Conservation (phyloP, 2,888 invertebrate genomes). For the Brassicogethes aeneus region DNA sequence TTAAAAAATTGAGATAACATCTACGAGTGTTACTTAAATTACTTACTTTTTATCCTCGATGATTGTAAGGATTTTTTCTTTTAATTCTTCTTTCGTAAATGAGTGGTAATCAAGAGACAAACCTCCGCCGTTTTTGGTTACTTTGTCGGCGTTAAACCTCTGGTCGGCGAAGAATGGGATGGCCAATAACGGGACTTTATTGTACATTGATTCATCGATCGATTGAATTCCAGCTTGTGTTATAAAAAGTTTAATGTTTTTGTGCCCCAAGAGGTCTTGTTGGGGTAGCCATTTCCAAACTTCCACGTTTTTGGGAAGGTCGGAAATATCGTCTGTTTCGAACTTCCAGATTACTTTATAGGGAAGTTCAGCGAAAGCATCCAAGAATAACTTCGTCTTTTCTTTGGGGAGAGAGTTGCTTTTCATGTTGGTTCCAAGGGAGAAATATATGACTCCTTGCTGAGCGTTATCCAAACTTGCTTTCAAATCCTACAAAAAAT, state of each 20-base stretch:
- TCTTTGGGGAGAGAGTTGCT: conserved; percentile 29
- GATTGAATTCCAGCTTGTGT: conserved; percentile 25
- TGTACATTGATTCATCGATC: conserved; percentile 24
- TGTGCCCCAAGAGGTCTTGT: conserved; percentile 32
- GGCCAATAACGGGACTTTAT: conserved; percentile 23
- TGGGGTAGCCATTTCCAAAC: conserved; percentile 39
- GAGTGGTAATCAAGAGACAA: conserved; percentile 17
- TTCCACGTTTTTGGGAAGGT: conserved; percentile 34
- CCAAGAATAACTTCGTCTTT: conserved; percentile 28
- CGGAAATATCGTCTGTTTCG: conserved; percentile 30
- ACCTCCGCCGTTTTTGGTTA: conserved; percentile 18
- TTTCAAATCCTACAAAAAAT: conserved; percentile 30
- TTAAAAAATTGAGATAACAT: neutral
- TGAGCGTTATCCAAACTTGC: conserved; percentile 30
- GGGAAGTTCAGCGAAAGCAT: conserved; percentile 35
- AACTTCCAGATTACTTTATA: conserved; percentile 42
- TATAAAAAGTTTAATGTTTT: conserved; percentile 25
- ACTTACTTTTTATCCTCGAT: conserved; percentile 24
- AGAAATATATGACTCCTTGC: conserved; percentile 38
- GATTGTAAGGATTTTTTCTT: conserved; percentile 21
- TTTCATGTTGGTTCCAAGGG: conserved; percentile 39
- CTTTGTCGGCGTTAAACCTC: conserved; percentile 20
- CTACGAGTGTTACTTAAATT: neutral
- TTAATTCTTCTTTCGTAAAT: conserved; percentile 22
- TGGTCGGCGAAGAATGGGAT: conserved; percentile 29